A percentile compares a stretch with the other conserved stretches of the same genome.
Conservation (phyloP, 1,140 invertebrate species). For the Uloborus diversus region DNA sequence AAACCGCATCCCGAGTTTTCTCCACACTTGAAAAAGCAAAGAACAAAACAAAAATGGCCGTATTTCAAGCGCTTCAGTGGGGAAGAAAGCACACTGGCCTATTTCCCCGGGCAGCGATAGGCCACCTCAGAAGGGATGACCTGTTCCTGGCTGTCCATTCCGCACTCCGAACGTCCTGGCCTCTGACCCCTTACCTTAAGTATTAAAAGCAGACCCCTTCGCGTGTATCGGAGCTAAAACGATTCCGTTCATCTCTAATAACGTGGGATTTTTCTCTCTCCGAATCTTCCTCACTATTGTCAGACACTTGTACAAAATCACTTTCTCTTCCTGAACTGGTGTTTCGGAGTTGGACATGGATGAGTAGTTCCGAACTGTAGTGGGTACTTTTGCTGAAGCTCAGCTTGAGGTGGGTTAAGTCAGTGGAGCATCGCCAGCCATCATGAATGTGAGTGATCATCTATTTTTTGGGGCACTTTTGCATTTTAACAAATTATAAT, state of each 20-base stretch:
- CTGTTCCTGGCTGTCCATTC: constrained; percentile 26
- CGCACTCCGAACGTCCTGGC: constrained; percentile 8
- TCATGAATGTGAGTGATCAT: constrained; percentile 28
- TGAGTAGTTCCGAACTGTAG: constrained; percentile 1
- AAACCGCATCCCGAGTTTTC: constrained; percentile 1
- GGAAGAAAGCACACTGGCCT: constrained; percentile 37
- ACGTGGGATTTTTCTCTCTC: constrained; percentile 25
- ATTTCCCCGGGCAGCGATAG: constrained; percentile 42
- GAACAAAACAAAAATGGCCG: constrained; percentile 24
- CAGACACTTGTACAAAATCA: background rate
- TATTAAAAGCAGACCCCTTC: constrained; percentile 44
- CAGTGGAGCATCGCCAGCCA: background rate
- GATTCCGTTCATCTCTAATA: constrained; percentile 6
- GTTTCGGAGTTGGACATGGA: constrained; percentile 9
- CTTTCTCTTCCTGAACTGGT: constrained; percentile 16
- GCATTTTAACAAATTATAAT: no score
- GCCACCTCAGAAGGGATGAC: constrained; percentile 31
- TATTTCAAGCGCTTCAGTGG: constrained; percentile 21
- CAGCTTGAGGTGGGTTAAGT: no score
- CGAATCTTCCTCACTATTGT: background rate
- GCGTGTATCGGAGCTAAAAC: constrained; percentile 39
- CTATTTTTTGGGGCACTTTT: no score
- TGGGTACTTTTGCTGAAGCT: background rate
- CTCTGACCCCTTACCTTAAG: constrained; percentile 53
- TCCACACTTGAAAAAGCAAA: background rate